phyloP scores from a whole-genome alignment of 2,797 vertebrate genomes.

The Parambassis ranga region DNA sequence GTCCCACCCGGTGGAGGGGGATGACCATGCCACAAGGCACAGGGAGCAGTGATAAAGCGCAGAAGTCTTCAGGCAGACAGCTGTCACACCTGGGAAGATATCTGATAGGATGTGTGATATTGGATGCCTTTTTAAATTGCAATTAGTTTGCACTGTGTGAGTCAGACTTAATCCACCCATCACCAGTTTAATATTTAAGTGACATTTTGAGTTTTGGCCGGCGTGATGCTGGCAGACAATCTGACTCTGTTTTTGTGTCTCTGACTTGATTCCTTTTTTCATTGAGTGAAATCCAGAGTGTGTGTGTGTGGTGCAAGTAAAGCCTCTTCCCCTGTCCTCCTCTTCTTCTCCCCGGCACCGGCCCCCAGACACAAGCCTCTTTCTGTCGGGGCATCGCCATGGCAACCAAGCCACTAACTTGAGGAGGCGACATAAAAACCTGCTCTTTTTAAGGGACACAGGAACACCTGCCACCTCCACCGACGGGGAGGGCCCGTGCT shows the following conservation, averaged over 20 bases:
- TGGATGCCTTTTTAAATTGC: constrained; percentile 52
- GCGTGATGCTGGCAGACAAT: constrained; percentile 56
- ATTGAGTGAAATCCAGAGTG: constrained; percentile 60
- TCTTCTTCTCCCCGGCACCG: constrained; percentile 73
- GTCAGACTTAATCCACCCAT: not conserved
- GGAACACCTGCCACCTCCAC: constrained; percentile 84
- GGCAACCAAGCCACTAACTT: constrained; percentile 84
- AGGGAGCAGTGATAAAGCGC: constrained; percentile 28
- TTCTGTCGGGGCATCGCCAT: constrained; percentile 85
- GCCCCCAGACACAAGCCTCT: constrained; percentile 86
- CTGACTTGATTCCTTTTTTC: constrained; percentile 62
- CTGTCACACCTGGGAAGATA: constrained; percentile 67
- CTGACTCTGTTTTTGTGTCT: constrained; percentile 61
- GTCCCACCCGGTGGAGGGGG: constrained; percentile 40
- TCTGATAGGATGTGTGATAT: constrained; percentile 56
- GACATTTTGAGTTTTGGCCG: constrained; percentile 6
- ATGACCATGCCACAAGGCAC: constrained; percentile 40
- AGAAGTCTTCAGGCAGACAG: constrained; percentile 44
- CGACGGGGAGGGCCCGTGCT: constrained; percentile 65
- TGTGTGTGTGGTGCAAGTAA: constrained; percentile 55
- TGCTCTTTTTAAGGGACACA: constrained; percentile 81
- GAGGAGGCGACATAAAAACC: constrained; percentile 85
- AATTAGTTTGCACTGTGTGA: constrained; percentile 36
- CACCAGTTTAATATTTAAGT: constrained; percentile 38
- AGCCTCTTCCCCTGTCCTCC: constrained; percentile 65